Base-by-base conservation (phyloP, 2,888 invertebrate species). In the Mesorhabditis sp. region DNA sequence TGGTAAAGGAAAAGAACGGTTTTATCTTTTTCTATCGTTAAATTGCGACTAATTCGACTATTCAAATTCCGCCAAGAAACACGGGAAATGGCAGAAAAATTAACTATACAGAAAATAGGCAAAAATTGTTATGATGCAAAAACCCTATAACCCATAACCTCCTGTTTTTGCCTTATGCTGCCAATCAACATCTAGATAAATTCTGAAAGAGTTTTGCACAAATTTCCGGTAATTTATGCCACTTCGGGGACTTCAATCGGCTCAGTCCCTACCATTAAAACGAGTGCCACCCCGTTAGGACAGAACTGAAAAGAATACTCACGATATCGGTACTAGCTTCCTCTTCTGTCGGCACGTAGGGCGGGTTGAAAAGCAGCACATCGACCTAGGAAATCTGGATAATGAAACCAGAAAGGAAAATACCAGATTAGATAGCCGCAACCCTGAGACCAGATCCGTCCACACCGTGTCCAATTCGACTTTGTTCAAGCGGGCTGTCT, bases 331-430 rank as follows among this genome's bases (percentile, higher is more conserved):
- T 67, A 13, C 61, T 58, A 6, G 78, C 77, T 44, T 74, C 74
- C n/a, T 81, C 73, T 69, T 83, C 82, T 3, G 84, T 83, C 0
- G 93, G 92, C 62, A 98, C 97, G 89, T 99, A 99, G 0, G 98
- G 98, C 2, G 98, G 97, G 89, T 98, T 98, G 85, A 96, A 98
- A 68, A 99, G 86, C 69, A 99, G 89, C 42, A 98, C 82, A 89
- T 98, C 97, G 42, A 85, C 76, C 43, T 88, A 42, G n/a, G 43
- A 66, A 50, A 50, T 50, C n/a, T 50, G n/a, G n/a, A 50, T 13
- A 50, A 50, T 50, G 58, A 13, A 50, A 13, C 28, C 28, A 28
- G 28, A 28, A 28, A 28, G 1, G 28, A 28, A 28, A 28, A 28
- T 45, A 50, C 64, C 44, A 70, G 70, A 28, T 67, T 62, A 4